These are phyloP conservation scores for Bubo bubo DNA, from an alignment of 2,113 vertebrate species.

Conservation along the genomic window DNA sequence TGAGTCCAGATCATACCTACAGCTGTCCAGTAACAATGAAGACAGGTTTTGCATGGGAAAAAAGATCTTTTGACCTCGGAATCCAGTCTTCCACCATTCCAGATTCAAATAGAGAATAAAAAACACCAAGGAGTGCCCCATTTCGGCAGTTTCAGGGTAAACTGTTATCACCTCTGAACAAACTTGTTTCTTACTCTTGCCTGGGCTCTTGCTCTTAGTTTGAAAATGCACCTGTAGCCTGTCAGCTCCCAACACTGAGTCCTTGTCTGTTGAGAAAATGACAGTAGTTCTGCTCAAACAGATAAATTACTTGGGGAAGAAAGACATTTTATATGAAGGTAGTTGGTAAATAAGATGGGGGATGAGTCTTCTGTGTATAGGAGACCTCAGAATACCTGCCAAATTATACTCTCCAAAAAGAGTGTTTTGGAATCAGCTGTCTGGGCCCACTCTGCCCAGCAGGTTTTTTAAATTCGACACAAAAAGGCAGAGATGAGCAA, in stretches of 20 bases:
- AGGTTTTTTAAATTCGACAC: neutral
- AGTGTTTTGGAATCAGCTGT: neutral
- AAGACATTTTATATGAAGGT: neutral
- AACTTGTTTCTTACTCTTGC: neutral
- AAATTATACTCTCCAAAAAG: neutral
- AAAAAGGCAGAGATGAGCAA: constrained; percentile 33
- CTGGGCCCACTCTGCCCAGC: neutral
- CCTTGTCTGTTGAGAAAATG: neutral
- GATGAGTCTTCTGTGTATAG: neutral
- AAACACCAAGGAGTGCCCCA: neutral
- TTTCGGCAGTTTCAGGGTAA: neutral
- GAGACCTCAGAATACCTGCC: neutral
- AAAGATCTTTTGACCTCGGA: neutral
- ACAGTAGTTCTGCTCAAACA: neutral
- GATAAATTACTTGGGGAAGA: neutral
- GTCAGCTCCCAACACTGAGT: neutral
- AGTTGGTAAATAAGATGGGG: neutral
- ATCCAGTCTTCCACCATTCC: neutral
- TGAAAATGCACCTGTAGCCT: neutral
- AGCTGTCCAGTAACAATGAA: neutral
- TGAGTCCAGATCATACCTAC: neutral
- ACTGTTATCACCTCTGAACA: neutral
- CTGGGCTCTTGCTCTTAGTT: neutral
- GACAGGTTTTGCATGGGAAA: neutral
- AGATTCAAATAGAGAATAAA: neutral